A percentile compares a stretch with the other conserved stretches of the same genome.
Conservation (phyloP, 2,888 invertebrate species). For the Sinodicranocentrus sp. region DNA sequence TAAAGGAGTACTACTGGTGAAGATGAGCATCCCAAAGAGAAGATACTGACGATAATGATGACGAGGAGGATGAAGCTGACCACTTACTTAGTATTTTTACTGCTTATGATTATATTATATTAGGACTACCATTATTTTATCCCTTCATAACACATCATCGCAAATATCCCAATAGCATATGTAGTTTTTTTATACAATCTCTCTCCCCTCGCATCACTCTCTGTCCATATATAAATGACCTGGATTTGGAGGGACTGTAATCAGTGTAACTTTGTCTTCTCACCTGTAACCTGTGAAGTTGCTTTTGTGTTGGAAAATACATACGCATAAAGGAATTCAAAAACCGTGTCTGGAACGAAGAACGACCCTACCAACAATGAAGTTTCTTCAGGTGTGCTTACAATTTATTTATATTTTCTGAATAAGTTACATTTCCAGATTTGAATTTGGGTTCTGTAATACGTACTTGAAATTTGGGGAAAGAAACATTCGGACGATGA, state of each 20-base stretch:
- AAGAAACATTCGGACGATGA: not conserved
- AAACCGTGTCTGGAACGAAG: conserved; percentile 30
- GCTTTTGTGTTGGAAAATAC: not conserved
- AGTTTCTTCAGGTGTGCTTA: conserved; percentile 54
- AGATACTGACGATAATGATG: conserved; percentile 12
- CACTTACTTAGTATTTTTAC: conserved; percentile 36
- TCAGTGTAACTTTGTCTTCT: conserved; percentile 64
- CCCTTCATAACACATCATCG: conserved; percentile 34
- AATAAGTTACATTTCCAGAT: not conserved
- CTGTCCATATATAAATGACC: conserved; percentile 61
- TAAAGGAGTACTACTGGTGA: conserved; percentile 15
- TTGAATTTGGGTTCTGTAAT: not conserved
- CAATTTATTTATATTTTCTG: conserved; percentile 11
- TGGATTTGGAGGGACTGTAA: conserved; percentile 60
- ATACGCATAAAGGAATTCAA: not conserved
- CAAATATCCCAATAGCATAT: not conserved
- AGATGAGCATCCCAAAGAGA: conserved; percentile 31
- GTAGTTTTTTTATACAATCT: not conserved
- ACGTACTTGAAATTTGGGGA: not conserved
- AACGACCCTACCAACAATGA: conserved; percentile 31
- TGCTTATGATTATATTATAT: conserved; percentile 25
- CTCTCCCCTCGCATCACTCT: conserved; percentile 24
- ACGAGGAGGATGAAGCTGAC: conserved; percentile 49
- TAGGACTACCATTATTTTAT: conserved; percentile 33
- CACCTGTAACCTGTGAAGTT: conserved; percentile 59